Evolutionary conservation across 2,797 vertebrate genomes (phyloP).

Genomic region (Lates japonicus): DNA sequence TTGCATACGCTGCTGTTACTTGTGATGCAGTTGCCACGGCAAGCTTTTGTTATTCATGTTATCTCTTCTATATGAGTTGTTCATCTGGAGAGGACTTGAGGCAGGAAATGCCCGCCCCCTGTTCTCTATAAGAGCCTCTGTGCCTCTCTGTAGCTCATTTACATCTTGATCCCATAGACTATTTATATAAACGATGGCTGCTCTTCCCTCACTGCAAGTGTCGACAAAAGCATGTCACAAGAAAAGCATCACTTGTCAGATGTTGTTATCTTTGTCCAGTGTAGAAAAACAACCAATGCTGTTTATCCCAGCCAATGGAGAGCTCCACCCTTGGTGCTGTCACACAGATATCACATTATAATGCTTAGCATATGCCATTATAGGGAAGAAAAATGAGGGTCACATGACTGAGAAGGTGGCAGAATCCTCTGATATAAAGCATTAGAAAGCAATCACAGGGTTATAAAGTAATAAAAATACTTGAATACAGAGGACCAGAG

Average conservation of each 20-base stretch:
- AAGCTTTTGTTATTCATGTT: constrained; percentile 41
- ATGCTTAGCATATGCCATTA: neutral
- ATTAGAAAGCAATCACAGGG: neutral
- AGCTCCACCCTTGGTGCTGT: neutral
- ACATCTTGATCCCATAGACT: neutral
- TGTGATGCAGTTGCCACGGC: constrained; percentile 33
- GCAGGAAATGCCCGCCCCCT: constrained; percentile 34
- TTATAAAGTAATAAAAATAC: constrained; percentile 12
- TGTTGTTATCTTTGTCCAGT: neutral
- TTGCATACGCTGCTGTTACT: neutral
- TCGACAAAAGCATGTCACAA: neutral
- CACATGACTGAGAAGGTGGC: neutral
- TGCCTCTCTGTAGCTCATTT: constrained; percentile 23
- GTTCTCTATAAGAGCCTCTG: constrained; percentile 15
- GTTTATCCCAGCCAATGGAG: neutral
- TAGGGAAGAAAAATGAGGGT: neutral
- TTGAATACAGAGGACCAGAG: neutral
- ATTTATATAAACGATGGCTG: constrained; percentile 3
- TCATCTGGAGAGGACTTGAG: constrained; percentile 42
- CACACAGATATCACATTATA: neutral
- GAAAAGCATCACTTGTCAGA: neutral
- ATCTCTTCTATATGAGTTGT: constrained; percentile 31
- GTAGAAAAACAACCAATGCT: neutral
- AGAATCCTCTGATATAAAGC: neutral
- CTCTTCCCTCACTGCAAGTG: neutral